phyloP scores from a whole-genome alignment of 2,113 vertebrate species.

The Melanerpes formicivorus region DNA sequence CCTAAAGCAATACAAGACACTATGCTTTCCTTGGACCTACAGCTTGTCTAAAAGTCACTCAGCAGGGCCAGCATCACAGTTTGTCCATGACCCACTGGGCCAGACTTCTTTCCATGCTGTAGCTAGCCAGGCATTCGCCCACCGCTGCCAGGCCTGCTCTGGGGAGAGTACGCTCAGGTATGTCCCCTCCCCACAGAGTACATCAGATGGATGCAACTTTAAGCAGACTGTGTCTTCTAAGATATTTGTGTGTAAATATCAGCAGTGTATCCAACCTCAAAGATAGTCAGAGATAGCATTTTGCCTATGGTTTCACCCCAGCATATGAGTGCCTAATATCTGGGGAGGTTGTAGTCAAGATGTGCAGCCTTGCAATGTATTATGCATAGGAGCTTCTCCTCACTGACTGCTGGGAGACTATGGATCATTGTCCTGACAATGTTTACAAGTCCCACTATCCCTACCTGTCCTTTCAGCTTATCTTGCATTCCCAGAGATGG shows the following conservation, averaged over 20 bases:
- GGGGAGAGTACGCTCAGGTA: neutral
- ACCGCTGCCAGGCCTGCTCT: rapidly evolving
- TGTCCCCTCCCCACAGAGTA: neutral
- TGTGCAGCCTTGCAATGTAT: neutral
- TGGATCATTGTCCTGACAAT: rapidly evolving
- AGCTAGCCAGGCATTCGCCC: neutral
- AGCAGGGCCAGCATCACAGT: neutral
- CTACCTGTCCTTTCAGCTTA: neutral
- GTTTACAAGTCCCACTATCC: neutral
- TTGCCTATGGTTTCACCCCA: neutral
- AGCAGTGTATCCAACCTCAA: neutral
- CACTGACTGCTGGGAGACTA: neutral
- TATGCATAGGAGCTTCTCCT: neutral
- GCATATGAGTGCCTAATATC: rapidly evolving
- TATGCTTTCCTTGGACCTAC: neutral
- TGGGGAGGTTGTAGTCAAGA: neutral
- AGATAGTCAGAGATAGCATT: neutral
- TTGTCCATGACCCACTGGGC: neutral
- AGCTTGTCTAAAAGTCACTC: neutral
- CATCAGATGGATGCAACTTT: neutral
- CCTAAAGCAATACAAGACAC: neutral
- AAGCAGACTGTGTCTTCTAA: neutral
- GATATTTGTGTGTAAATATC: neutral
- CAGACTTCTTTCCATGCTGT: neutral
- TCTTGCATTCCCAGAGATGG: neutral